phyloP scores from a whole-genome alignment of 1,140 invertebrate genomes.

The Plodia interpunctella region DNA sequence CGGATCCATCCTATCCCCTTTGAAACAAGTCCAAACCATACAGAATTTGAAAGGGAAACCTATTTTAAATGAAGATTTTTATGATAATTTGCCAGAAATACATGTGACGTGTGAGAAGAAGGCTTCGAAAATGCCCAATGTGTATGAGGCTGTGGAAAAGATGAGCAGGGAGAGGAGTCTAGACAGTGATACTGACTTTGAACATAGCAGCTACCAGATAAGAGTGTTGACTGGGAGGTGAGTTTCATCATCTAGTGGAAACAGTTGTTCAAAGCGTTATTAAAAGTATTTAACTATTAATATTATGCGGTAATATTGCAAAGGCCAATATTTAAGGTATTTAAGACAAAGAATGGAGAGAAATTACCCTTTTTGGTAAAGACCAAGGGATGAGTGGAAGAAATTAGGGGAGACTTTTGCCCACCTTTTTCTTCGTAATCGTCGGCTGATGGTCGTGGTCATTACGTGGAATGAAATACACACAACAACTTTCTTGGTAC shows the following conservation, averaged over 20 bases:
- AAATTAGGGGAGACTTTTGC: no score
- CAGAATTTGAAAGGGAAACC: conserved; percentile 53
- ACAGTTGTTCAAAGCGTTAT: no score
- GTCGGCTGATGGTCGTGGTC: no score
- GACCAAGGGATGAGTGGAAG: no score
- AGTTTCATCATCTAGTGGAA: conserved; percentile 11
- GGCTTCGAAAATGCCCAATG: conserved; percentile 24
- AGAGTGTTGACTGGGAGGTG: conserved; percentile 61
- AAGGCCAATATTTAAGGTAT: no score
- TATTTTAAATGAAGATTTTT: conserved; percentile 61
- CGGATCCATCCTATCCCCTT: conserved; percentile 69
- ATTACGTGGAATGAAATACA: no score
- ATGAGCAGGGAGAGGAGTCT: conserved; percentile 47
- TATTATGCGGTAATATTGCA: no score
- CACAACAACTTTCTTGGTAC: no score
- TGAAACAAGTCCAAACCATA: conserved; percentile 55
- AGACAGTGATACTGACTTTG: conserved; percentile 41
- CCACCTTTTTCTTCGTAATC: no score
- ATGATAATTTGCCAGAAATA: conserved; percentile 60
- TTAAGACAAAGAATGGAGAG: no score
- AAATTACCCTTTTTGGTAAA: no score
- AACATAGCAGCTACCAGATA: conserved; percentile 63
- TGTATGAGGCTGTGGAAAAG: conserved; percentile 45
- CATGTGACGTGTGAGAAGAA: conserved; percentile 62
- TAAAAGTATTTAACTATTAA: no score